phyloP scores from a whole-genome alignment of 2,113 vertebrate genomes.

The Galeopterus variegatus region DNA sequence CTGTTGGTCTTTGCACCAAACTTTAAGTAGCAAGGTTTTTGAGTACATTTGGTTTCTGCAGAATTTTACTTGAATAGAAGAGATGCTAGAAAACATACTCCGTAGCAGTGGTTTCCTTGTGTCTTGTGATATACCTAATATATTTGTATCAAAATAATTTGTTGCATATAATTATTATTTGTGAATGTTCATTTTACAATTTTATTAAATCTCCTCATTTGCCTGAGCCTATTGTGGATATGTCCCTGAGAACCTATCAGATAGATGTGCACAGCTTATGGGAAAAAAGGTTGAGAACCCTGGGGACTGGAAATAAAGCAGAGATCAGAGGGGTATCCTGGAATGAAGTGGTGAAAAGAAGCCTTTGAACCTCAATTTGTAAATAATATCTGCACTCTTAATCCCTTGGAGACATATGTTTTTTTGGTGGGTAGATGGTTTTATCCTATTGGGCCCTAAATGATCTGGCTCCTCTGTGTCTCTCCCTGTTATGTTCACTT shows the following conservation, averaged over 20 bases:
- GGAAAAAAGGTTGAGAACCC: neutral
- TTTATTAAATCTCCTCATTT: neutral
- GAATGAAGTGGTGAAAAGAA: neutral
- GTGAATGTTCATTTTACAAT: neutral
- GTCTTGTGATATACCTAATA: neutral
- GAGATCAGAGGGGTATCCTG: neutral
- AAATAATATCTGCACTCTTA: neutral
- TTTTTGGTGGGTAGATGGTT: neutral
- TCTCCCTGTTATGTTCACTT: neutral
- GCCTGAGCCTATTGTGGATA: neutral
- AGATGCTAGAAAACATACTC: neutral
- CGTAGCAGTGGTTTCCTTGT: neutral
- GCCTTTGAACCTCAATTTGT: neutral
- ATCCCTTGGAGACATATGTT: neutral
- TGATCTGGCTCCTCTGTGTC: neutral
- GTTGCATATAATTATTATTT: neutral
- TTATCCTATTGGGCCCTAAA: neutral
- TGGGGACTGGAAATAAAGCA: neutral
- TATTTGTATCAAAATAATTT: neutral
- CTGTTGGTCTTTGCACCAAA: neutral
- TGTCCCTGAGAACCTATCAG: neutral
- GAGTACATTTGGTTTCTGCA: neutral
- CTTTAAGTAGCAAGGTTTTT: neutral
- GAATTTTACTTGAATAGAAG: slow-evolving; percentile 4
- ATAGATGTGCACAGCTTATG: neutral